Conservation (phyloP, 2,888 invertebrate species). For the Teleiodes luculella region DNA sequence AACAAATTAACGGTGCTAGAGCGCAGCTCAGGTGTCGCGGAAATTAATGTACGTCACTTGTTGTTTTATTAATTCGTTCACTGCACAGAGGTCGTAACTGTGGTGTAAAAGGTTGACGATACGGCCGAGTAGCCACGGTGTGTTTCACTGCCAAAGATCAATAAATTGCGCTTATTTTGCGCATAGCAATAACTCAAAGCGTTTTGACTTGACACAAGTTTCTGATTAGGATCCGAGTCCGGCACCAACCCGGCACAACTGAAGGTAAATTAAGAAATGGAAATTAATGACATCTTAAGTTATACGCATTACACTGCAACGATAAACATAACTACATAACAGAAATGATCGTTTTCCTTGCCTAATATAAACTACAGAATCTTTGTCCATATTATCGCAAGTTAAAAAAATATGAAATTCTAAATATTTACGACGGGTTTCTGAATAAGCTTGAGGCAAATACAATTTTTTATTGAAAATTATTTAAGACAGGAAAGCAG, state of each 20-base stretch:
- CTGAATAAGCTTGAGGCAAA: no score
- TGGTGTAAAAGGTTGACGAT: not conserved
- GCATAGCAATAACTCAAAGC: slow-evolving; percentile 7
- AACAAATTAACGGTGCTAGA: slow-evolving; percentile 29
- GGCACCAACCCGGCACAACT: not conserved
- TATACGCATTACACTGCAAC: no score
- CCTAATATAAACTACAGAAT: no score
- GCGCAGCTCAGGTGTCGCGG: slow-evolving; percentile 9
- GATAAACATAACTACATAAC: no score
- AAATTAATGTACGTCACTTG: not conserved
- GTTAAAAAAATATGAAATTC: no score
- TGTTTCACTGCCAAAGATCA: not conserved
- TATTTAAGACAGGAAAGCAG: not conserved
- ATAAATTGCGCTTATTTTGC: not conserved
- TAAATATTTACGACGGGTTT: no score
- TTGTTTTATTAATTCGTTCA: not conserved
- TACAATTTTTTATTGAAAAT: slow-evolving; percentile 2
- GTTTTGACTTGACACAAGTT: slow-evolving; percentile 1
- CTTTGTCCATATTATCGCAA: no score
- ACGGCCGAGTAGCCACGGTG: not conserved
- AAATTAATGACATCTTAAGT: not conserved
- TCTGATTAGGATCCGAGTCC: slow-evolving; percentile 4
- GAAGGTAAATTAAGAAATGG: not conserved
- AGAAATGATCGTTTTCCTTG: no score
- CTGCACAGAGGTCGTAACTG: not conserved